phyloP scores from a whole-genome alignment of 2,113 vertebrate species.

The Siniperca chuatsi region DNA sequence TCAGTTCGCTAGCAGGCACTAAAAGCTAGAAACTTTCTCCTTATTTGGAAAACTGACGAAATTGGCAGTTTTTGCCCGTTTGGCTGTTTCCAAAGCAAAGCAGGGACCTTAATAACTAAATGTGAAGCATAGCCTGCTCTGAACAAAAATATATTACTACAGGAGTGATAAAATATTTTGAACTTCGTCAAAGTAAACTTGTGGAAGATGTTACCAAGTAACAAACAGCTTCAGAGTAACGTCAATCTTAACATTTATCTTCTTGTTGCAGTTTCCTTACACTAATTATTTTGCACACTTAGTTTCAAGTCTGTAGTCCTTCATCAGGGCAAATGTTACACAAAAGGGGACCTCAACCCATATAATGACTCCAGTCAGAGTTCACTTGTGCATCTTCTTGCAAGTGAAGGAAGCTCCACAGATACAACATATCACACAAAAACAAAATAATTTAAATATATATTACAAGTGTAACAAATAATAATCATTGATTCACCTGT shows the following conservation, averaged over 20 bases:
- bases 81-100: not conserved
- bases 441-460: not conserved
- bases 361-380: not conserved
- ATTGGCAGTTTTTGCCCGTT: not conserved
- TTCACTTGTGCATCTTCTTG: not conserved
- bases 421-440: not conserved
- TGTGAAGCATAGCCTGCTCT: not conserved
- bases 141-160: not conserved
- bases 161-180: not conserved
- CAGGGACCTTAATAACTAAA: too few species aligned
- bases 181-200: not conserved
- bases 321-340: not conserved
- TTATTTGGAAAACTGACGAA: not conserved
- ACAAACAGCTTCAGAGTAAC: not conserved
- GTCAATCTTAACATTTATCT: not conserved
- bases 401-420: not conserved
- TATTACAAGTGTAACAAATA: not conserved
- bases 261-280: too few species aligned
- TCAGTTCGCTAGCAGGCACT: not conserved
- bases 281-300: not conserved
- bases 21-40: not conserved
- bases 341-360: not conserved
- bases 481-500: not conserved
- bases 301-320: not conserved
- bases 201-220: not conserved